These are phyloP conservation scores for Hetaerina americana DNA, from an alignment of 1,140 invertebrate species.

Conservation along the genomic window DNA sequence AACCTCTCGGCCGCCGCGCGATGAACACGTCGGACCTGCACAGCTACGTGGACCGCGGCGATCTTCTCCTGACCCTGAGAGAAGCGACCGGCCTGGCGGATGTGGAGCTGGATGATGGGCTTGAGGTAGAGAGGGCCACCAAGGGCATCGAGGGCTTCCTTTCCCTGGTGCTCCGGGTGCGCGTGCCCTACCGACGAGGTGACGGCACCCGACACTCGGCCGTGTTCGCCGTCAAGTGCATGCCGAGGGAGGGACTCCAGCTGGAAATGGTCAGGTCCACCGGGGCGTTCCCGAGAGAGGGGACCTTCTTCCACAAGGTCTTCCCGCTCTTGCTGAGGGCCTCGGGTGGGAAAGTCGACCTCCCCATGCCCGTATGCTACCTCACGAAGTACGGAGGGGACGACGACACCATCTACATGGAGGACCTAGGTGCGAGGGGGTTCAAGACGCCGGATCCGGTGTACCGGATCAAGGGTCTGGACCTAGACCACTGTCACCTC, in stretches of 20 bases:
- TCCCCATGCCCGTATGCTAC: not conserved
- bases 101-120: not conserved
- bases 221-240: not conserved
- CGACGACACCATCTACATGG: not conserved
- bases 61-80: not conserved
- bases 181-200: not conserved
- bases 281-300: not conserved
- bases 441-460: not conserved
- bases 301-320: not conserved
- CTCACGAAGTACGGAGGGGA: not conserved
- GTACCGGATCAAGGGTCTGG: not conserved
- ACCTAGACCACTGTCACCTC: not conserved
- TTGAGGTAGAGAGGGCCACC: not conserved
- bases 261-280: not conserved
- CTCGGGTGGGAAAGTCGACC: not conserved
- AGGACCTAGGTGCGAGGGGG: not conserved
- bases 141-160: not conserved
- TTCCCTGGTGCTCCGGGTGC: not conserved
- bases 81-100: not conserved
- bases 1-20: not conserved
- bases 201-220: not conserved
- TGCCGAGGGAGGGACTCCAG: not conserved
- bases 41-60: not conserved
- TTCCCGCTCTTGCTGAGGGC: not conserved
- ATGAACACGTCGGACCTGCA: not conserved